Base-by-base conservation (phyloP, 2,113 vertebrate species). In the Bos taurus region DNA sequence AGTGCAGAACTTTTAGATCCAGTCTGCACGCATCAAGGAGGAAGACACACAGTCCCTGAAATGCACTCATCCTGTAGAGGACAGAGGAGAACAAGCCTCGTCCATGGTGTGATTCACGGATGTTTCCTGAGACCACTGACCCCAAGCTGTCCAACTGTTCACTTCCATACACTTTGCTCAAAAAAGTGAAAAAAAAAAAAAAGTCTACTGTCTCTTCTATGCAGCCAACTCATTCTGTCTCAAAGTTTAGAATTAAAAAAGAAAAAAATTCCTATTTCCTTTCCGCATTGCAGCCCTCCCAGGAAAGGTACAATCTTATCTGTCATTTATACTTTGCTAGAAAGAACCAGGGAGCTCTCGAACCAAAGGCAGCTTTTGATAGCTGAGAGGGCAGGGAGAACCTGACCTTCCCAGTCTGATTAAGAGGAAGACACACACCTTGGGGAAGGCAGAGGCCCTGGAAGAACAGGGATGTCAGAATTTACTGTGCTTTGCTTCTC, bases 61-160 rank as follows among this genome's bases (percentile, higher is more conserved):
- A 40, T 8, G 25, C 36, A 71, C 6, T 90, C 14, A 1, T 86
- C n/a, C 81, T 48, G 11, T 26, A 40, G 46, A 71, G 93, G 43
- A 30, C 4, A 19, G 36, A 93, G 33, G 25, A 93, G 26, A 67
- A 16, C 1, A 54, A 33, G 40, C 40, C 40, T 78, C 1, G 0
- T 40, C 43, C 11, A 0, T 43, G 54, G 3, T 12, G 0, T 59
- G 16, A 1, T 21, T 52, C 21, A 28, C 0, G 0, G 50, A 43
- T 52, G n/a, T 23, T 48, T 67, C 56, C 2, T 4, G 36, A 57
- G 21, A 14, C 52, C 16, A 11, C 21, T 13, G 30, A 36, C 13
- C 36, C 21, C 28, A 48, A 9, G 12, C 30, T 60, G 50, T 57
- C 90, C 54, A 62, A 36, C 7, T 10, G 15, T 74, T n/a, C 1